Percentiles rank a stretch among this genome's conserved stretches.
These are phyloP conservation scores for Tiliqua scincoides DNA, from an alignment of 2,113 vertebrate genomes.

Conservation along the genomic window DNA sequence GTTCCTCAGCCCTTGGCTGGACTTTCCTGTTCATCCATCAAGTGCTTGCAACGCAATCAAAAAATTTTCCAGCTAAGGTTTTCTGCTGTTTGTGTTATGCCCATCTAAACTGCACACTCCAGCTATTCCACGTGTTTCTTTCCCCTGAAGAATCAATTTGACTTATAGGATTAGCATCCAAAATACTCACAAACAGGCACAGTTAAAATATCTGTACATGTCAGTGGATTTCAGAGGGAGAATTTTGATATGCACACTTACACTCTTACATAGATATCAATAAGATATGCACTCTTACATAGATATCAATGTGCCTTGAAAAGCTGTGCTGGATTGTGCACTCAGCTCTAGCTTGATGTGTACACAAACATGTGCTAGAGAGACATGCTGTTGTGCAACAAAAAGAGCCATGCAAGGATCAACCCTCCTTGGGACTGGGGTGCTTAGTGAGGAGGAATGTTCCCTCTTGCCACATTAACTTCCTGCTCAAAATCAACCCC, in stretches of 20 bases:
- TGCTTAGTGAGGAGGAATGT: too few relatives aligned
- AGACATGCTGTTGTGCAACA: too few relatives aligned
- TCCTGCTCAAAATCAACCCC: too few relatives aligned
- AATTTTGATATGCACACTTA: neutral
- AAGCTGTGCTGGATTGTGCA: neutral
- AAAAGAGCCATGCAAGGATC: too few relatives aligned
- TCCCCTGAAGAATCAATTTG: slow-evolving; percentile 42
- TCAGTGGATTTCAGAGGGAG: neutral
- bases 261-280: too few relatives aligned
- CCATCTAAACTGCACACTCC: slow-evolving; percentile 31
- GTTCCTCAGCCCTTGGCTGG: slow-evolving; percentile 49
- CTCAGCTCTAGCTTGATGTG: too few relatives aligned
- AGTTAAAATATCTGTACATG: neutral
- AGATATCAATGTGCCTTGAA: too few relatives aligned
- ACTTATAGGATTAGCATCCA: slow-evolving; percentile 51
- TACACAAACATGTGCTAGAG: too few relatives aligned
- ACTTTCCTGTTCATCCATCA: slow-evolving; percentile 39
- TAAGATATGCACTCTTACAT: neutral
- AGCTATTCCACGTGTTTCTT: slow-evolving; percentile 40
- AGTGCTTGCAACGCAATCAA: slow-evolving; percentile 26
- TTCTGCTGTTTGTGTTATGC: slow-evolving; percentile 34
- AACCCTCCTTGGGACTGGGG: too few relatives aligned
- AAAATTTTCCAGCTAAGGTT: slow-evolving; percentile 47
- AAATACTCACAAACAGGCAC: neutral
- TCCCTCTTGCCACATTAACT: too few relatives aligned